Evolutionary conservation across 2,888 invertebrate genomes (phyloP).

Genomic region (Cistogaster globosa): DNA sequence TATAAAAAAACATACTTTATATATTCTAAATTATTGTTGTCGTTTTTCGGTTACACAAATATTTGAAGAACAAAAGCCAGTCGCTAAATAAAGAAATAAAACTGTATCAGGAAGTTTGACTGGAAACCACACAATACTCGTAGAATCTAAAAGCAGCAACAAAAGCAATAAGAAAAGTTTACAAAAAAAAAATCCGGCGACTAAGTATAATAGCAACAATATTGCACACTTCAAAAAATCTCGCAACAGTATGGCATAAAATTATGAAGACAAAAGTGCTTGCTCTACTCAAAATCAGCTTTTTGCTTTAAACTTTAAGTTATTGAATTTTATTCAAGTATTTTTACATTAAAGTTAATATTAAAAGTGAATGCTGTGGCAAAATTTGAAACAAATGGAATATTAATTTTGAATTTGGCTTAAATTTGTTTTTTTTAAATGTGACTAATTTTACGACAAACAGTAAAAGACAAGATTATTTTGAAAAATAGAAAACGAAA

Average conservation of each 20-base stretch:
- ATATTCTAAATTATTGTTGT: background rate
- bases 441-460: no score
- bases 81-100: slow-evolving; percentile 11
- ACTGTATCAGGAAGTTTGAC: slow-evolving; percentile 28
- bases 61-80: slow-evolving; percentile 10
- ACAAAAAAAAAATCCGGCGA: background rate
- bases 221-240: background rate
- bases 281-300: no score
- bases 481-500: no score
- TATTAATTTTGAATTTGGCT: no score
- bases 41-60: background rate
- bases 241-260: background rate
- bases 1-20: background rate
- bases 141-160: slow-evolving; percentile 11
- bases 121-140: slow-evolving; percentile 32
- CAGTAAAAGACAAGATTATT: no score
- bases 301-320: no score
- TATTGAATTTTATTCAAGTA: no score
- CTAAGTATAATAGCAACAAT: slow-evolving; percentile 14
- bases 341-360: no score
- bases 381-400: no score
- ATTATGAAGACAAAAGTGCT: background rate
- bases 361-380: no score
- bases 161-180: background rate
- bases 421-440: no score